phyloP scores from a whole-genome alignment of 1,140 invertebrate species.

The Drosophila varians region DNA sequence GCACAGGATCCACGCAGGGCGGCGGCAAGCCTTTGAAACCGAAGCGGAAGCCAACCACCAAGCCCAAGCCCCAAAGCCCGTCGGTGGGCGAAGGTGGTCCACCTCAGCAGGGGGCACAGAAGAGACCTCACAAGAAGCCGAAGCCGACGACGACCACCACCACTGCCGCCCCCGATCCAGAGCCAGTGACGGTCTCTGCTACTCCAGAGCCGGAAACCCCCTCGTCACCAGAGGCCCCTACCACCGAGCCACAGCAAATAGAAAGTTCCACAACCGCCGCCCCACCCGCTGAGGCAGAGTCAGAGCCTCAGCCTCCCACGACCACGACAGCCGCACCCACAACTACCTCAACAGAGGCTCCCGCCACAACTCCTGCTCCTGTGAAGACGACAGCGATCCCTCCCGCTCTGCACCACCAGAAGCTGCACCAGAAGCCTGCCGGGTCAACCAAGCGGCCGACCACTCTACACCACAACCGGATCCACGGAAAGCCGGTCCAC shows the following conservation, averaged over 20 bases:
- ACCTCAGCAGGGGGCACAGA: conserved; percentile 34
- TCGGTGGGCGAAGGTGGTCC: conserved; percentile 3
- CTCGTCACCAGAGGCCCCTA: conserved; percentile 58
- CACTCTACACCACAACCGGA: conserved; percentile 43
- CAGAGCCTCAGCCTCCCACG: conserved; percentile 62
- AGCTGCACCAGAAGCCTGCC: conserved; percentile 29
- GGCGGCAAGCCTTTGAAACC: conserved; percentile 49
- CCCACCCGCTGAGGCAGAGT: conserved; percentile 50
- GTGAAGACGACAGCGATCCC: conserved; percentile 71
- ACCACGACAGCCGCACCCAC: conserved; percentile 51
- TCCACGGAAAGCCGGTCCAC: conserved; percentile 53
- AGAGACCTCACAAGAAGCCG: conserved; percentile 55
- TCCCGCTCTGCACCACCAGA: conserved; percentile 56
- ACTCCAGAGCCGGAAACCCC: neutral
- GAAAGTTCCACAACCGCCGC: conserved; percentile 46
- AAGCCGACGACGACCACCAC: conserved; percentile 49
- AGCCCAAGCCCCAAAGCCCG: conserved; percentile 39
- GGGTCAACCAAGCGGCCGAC: conserved; percentile 28
- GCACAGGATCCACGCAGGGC: conserved; percentile 15
- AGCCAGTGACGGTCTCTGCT: conserved; percentile 55
- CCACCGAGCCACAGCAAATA: conserved; percentile 23
- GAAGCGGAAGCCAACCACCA: conserved; percentile 70
- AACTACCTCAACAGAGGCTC: conserved; percentile 27
- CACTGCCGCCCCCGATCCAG: conserved; percentile 41
- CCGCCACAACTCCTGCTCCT: conserved; percentile 10